Evolutionary conservation across 2,888 invertebrate genomes (phyloP), one percentile per base, ranked within the genome.

Genomic region (Sarcophaga subvicina): DNA sequence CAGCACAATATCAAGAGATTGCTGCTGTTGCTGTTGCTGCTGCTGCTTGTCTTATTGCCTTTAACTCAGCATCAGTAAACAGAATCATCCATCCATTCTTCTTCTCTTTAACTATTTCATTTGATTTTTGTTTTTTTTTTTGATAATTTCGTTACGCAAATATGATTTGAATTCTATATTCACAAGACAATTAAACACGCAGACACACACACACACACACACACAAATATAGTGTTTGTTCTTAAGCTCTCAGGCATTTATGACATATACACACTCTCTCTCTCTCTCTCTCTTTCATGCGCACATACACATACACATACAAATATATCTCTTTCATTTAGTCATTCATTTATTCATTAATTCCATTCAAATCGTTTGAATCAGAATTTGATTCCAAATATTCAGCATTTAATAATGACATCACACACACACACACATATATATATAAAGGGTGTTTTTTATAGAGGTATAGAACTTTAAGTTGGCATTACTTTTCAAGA

Each of bases 1-100:
- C 85, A 85, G 81, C 85, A 85, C 73, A 73, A 73, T 84, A 71
- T 37, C 37, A 37, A 37, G 6, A 37, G 37, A 69, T 77, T 76
- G 45, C 37, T 6, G 27, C 37, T 37, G 37, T 6, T 37, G 6
- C 37, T 27, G 27, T 5, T 27, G 27, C 27, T 37, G 2, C 49
- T 64, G 49, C 59, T n/a, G n/a, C 17, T 8, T 63, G 49, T 14
- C 14, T 11, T 49, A 14, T 49, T 49, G 49, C 49, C 14, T 49
- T 49, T 37, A 37, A 37, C 37, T 37, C 37, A 49, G 49, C 49
- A 49, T 49, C 14, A 4, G 49, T 49, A 49, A 14, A 14, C 4
- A 1, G 0, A 12, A 49, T 49, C 49, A 49, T 14, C 14, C 49
- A 8, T 49, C 14, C 49, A 11, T 49, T 2, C 14, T 49, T 49